A percentile compares a stretch with the other conserved stretches of the same genome.
These are phyloP conservation scores for Lytechinus pictus DNA, from an alignment of 35 echinoderm and acorn worm genomes.

Conservation along the genomic window DNA sequence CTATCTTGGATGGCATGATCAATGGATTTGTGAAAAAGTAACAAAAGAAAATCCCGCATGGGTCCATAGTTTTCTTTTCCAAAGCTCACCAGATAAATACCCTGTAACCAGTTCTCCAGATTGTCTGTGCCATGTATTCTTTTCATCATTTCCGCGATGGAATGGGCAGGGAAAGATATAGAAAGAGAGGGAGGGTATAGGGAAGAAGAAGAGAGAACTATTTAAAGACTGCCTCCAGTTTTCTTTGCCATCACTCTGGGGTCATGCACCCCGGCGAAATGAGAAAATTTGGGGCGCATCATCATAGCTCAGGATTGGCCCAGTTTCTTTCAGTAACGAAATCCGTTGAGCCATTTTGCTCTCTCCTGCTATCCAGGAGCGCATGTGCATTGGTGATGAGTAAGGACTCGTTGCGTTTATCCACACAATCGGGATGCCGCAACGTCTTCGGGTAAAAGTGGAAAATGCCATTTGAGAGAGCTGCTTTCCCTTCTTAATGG, in stretches of 20 bases:
- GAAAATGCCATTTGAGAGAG: not conserved
- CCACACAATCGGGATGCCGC: not conserved
- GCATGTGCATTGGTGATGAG: constrained; percentile 35
- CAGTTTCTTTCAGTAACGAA: constrained; percentile 44
- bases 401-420: not conserved
- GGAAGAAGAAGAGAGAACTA: not conserved
- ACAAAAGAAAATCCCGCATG: not conserved
- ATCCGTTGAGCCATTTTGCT: not conserved
- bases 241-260: constrained; percentile 17
- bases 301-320: constrained; percentile 44
- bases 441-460: not conserved
- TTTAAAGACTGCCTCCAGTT: not conserved
- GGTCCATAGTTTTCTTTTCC: constrained; percentile 21
- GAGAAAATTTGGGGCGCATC: constrained; percentile 57
- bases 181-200: not conserved
- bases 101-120: constrained; percentile 23
- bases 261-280: constrained; percentile 44
- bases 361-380: not conserved
- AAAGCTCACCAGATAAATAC: not conserved
- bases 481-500: not conserved
- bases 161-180: not conserved
- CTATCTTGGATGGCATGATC: not conserved
- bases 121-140: constrained; percentile 15
- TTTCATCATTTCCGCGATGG: constrained; percentile 23
- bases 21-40: not conserved